Evolutionary conservation across 2,797 vertebrate species (phyloP), one percentile per base, ranked within the genome.

Genomic region (Eulemur mongoz): DNA sequence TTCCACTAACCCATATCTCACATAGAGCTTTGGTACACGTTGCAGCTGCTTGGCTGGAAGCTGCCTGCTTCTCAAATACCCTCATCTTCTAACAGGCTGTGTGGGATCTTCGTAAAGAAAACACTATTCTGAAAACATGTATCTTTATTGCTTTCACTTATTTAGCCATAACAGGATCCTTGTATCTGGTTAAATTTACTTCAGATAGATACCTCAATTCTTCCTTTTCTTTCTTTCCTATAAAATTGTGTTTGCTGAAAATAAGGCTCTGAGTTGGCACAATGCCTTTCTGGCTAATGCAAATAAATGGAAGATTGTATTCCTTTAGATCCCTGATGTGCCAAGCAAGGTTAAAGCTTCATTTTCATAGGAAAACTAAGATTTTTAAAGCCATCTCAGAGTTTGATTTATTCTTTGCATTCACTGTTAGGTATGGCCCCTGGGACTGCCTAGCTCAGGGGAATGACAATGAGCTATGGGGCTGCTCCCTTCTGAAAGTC

Each of bases 361-460:
- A 83, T 93, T 96, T 57, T 92, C 67, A 89, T 81, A 96, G 88
- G 92, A 73, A 96, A 96, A 93, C n/a, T 80, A 27, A 80, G 81
- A 43, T 76, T 94, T 96, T 90, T 73, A 81, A 97, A 88, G 86
- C 59, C 11, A 20, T 91, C 32, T n/a, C 7, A 32, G 54, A 91
- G 57, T 95, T 32, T 95, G 90, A 94, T 95, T 93, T 96, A 92
- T 95, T 93, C 80, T 83, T 79, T 82, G 52, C 25, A 69, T 63
- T 92, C 23, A 15, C 48, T 82, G 40, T 94, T 91, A 94, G 86
- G 59, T 84, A 57, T 45, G 6, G 70, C 35, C 80, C 10, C 3
- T 61, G 59, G 86, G 70, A 69, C 45, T 75, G 48, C 13, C 32
- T 61, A 73, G 75, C 57, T 81, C 45, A 20, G 12, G 35, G 35